Evolutionary conservation across 2,797 vertebrate species (phyloP), one percentile per base, ranked within the genome.

Genomic region (Notoglanidium macrostoma): DNA sequence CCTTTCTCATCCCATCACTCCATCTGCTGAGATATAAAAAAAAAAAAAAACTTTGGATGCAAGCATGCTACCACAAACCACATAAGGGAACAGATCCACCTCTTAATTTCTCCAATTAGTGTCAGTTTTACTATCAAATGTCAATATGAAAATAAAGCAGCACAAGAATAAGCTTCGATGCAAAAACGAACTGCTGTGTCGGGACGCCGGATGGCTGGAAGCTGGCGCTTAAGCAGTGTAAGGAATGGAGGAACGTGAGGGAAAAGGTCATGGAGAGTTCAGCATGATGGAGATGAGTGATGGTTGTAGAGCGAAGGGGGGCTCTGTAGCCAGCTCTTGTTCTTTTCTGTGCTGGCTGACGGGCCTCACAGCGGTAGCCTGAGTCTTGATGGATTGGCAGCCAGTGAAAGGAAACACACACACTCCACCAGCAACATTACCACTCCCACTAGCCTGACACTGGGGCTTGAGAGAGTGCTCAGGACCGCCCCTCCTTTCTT

Each of bases 351-450:
- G 65, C 93, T 86, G 96, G 95, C 95, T 95, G 96, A 97, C 96
- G 95, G 96, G 95, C 95, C 92, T 96, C 97, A 94, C 97, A 97
- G 97, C 96, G 90, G 97, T 96, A 96, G 96, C 95, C 97, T 95
- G 96, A 96, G 95, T 95, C 95, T 95, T 98, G 98, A 98, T 97
- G 95, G 98, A 98, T 98, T 97, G 97, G 97, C 97, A 97, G 96
- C 91, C 93, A 94, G 95, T 98, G 96, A 97, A 97, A 98, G 97
- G 96, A 97, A 97, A 97, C 92, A 92, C 95, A 96, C 94, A 94
- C 94, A 93, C 91, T 86, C 84, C 74, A 87, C 84, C 86, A 85
- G 74, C 59, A 80, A 84, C 83, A 84, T 85, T 89, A 82, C 80
- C 80, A 87, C 83, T 89, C 85, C 83, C 83, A 87, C 88, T 86